These are phyloP conservation scores for Ypsolopha sequella DNA, from an alignment of 2,888 invertebrate genomes.

Conservation along the genomic window DNA sequence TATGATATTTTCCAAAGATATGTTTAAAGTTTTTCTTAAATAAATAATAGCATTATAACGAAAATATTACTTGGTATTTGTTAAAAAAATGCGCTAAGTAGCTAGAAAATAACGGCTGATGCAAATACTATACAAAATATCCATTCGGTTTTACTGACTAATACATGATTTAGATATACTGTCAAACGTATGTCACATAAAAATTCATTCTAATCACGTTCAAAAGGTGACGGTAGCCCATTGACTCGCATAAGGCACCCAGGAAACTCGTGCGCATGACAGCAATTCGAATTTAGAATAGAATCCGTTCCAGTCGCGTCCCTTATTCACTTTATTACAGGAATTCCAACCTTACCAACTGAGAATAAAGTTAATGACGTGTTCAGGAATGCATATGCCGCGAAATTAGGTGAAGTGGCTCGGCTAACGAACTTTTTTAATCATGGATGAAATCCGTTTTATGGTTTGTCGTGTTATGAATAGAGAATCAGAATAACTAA, in stretches of 20 bases:
- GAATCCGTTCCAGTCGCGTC: not conserved
- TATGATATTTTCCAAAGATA: no score
- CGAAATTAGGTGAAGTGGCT: constrained; percentile 39
- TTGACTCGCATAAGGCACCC: constrained; percentile 10
- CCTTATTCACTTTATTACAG: not conserved
- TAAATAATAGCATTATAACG: no score
- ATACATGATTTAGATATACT: no score
- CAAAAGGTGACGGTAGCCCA: not conserved
- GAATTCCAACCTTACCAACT: not conserved
- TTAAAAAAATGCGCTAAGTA: no score
- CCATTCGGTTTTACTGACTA: no score
- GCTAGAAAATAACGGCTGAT: no score
- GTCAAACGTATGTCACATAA: not conserved
- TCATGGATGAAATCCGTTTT: not conserved
- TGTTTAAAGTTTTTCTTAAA: no score
- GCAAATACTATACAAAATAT: no score
- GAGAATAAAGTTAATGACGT: not conserved
- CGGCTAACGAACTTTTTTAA: constrained; percentile 1
- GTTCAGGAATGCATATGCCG: constrained; percentile 19
- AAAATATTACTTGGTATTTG: no score
- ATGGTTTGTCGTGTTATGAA: not conserved
- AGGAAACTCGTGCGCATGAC: constrained; percentile 37
- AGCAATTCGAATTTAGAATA: constrained; percentile 45
- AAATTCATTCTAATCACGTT: not conserved
- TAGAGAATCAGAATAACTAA: not conserved